A percentile compares a stretch with the other conserved stretches of the same genome.
phyloP scores from a whole-genome alignment of 2,797 vertebrate genomes.

The Neopelma chrysocephalum region DNA sequence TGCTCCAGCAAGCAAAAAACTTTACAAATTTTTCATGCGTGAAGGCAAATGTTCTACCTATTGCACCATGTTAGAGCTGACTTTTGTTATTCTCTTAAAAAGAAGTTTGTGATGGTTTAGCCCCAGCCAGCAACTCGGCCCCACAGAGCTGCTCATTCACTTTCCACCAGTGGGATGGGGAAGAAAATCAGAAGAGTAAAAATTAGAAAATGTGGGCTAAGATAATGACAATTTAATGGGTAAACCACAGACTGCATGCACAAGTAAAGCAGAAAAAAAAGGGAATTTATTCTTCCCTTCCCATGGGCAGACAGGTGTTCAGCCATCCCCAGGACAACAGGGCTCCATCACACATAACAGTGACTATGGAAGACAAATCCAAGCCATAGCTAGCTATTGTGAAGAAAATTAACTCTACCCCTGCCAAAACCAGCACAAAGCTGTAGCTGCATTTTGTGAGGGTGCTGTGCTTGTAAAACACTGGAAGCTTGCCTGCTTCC shows the following conservation, averaged over 20 bases:
- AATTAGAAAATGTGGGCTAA: neutral
- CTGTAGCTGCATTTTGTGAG: neutral
- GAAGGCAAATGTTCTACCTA: neutral
- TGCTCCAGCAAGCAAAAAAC: neutral
- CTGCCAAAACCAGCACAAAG: neutral
- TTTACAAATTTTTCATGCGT: neutral
- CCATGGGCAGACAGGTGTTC: neutral
- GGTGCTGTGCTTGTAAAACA: neutral
- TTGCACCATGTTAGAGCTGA: neutral
- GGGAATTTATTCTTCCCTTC: neutral
- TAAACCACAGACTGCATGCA: neutral
- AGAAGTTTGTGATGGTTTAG: neutral
- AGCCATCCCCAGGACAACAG: neutral
- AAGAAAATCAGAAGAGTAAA: neutral
- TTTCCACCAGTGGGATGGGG: neutral
- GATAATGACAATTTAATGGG: neutral
- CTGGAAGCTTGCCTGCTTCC: neutral
- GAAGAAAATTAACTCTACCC: neutral
- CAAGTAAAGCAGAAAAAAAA: neutral
- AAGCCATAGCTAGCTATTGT: neutral
- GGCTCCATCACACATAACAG: accelerated
- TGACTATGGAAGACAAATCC: neutral
- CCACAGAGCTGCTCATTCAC: neutral
- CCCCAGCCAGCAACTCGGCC: neutral
- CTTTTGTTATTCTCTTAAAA: neutral